Conservation (phyloP, 2,113 vertebrate species). For the Pitta sordida region DNA sequence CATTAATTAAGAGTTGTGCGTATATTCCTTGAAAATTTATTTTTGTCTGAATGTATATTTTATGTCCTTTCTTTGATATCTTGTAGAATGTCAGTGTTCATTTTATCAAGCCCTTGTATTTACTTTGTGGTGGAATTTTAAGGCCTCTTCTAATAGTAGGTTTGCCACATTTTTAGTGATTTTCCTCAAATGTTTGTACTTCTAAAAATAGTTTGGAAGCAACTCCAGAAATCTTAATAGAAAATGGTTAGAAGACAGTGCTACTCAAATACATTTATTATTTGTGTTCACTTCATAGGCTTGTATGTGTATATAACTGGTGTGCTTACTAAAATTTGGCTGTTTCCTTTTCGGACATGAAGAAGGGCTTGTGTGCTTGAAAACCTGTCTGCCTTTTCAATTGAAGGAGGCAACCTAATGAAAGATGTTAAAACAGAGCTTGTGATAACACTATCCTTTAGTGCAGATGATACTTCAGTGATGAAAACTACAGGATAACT, state of each 20-base stretch:
- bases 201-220: not conserved
- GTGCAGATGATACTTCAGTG: not conserved
- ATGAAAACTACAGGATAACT: not conserved
- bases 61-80: not conserved
- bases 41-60: conserved; percentile 7
- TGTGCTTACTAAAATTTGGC: not conserved
- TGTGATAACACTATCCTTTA: not conserved
- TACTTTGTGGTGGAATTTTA: not conserved
- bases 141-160: not conserved
- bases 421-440: not conserved
- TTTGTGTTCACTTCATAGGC: not conserved
- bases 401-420: not conserved
- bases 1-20: not conserved
- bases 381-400: not conserved
- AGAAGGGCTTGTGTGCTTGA: not conserved
- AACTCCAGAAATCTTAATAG: not conserved
- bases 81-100: not conserved
- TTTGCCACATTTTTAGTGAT: not conserved
- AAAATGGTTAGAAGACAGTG: not conserved
- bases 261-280: not conserved
- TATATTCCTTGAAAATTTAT: not conserved
- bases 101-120: not conserved
- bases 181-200: not conserved
- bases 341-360: not conserved
- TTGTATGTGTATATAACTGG: not conserved